phyloP scores from a whole-genome alignment of 2,797 vertebrate species.

The Morus bassanus region DNA sequence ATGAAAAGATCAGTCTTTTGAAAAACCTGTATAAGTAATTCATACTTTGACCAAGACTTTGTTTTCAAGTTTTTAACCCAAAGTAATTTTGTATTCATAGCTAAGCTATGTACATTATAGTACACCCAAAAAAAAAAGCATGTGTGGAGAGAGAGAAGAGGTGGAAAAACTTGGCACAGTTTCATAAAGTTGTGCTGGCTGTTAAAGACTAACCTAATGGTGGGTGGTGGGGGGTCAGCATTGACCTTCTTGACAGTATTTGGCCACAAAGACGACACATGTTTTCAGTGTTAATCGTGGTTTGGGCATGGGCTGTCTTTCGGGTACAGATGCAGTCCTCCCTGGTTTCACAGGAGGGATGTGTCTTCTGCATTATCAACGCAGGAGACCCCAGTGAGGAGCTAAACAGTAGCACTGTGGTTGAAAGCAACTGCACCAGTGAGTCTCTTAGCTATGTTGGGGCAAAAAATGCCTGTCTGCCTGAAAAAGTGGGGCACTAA shows the following conservation, averaged over 20 bases:
- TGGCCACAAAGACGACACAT: not conserved
- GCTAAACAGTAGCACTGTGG: accelerated
- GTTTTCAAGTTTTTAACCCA: not conserved
- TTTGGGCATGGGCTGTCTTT: accelerated
- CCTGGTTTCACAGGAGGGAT: not conserved
- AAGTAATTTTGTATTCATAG: slow-evolving; percentile 8
- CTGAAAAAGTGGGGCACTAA: not conserved
- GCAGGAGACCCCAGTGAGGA: not conserved
- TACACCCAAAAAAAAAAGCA: not conserved
- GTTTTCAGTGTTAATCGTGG: not conserved
- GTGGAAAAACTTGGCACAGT: not conserved
- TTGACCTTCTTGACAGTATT: not conserved
- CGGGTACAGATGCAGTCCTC: too few relatives aligned
- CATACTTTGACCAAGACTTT: not conserved
- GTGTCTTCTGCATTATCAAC: accelerated
- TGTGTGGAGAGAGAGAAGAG: accelerated
- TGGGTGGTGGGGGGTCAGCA: too few relatives aligned
- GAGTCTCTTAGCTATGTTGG: not conserved
- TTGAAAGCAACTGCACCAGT: accelerated
- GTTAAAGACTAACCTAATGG: not conserved
- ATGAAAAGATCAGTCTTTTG: not conserved
- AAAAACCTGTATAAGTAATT: slow-evolving; percentile 28
- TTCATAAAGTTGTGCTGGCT: not conserved
- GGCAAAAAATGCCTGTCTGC: not conserved
- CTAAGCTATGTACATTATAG: not conserved